Evolutionary conservation across 1,140 invertebrate species (phyloP), one percentile per base, ranked within the genome.

Genomic region (Trypoxylus dichotomus): DNA sequence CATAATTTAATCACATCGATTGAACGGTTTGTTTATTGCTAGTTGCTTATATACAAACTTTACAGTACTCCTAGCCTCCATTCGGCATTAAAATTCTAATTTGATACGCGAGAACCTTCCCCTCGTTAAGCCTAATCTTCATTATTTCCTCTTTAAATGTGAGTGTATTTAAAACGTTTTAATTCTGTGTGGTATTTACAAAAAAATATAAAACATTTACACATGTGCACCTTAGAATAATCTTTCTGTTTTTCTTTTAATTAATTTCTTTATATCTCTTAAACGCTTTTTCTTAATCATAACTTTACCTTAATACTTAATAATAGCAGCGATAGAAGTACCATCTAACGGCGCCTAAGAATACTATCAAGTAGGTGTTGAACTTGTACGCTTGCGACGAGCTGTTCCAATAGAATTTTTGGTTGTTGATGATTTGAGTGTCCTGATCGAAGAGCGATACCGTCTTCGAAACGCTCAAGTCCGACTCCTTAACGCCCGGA

Each of bases 171-270:
- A 54, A 54, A 54, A 54, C n/a, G 3, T 54, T n/a, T 19, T 54
- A 54, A 54, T 54, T n/a, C 11, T 54, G 5, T n/a, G n/a, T 54
- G n/a, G 47, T 54, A 54, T 54, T 54, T 54, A 54, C 47, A 54
- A 54, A 54, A 54, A 54, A 54, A 54, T 54, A 54, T 54, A 54
- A 54, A 54, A 54, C 47, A 54, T 54, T 54, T 54, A 54, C 47
- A 54, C 15, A 19, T 54, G 47, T 54, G 47, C 47, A 54, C n/a
- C 19, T 54, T 54, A 54, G 15, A 15, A 54, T 54, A 54, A 15
- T 54, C 32, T 32, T 32, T 32, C 32, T 32, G 7, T 32, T 54
- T 47, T 54, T 54, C 47, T 54, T 15, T 54, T 54, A 54, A 43
- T 43, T 42, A 5, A 42, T 42, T 47, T 13, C 11, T 13, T 47